phyloP scores from a whole-genome alignment of 1,140 invertebrate genomes.

The Scaptomyza montana region DNA sequence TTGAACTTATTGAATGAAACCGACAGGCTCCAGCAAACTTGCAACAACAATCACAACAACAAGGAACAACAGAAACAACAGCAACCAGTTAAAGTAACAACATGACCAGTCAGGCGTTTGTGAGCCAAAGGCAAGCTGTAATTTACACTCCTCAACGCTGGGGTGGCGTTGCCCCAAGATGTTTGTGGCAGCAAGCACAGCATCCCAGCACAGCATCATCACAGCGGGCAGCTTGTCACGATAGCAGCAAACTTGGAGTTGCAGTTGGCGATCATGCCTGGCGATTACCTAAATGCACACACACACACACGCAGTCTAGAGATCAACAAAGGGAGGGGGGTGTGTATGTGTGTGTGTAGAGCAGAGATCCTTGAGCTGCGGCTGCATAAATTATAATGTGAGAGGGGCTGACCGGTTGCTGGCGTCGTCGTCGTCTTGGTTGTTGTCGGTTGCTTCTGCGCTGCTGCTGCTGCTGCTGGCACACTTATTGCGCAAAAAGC shows the following conservation, averaged over 20 bases:
- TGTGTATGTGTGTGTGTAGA: background rate
- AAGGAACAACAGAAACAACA: slow-evolving; percentile 22
- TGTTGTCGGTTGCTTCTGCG: slow-evolving; percentile 24
- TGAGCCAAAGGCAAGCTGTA: slow-evolving; percentile 72
- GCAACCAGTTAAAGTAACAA: slow-evolving; percentile 37
- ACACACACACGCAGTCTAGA: slow-evolving; percentile 8
- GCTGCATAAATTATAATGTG: slow-evolving; percentile 76
- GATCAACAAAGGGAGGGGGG: background rate
- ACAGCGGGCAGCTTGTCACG: slow-evolving; percentile 79
- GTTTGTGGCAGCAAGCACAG: slow-evolving; percentile 22
- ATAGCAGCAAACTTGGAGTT: slow-evolving; percentile 39
- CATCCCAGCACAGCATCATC: slow-evolving; percentile 44
- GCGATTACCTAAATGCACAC: slow-evolving; percentile 80
- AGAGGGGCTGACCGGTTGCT: slow-evolving; percentile 71
- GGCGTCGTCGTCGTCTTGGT: slow-evolving; percentile 16
- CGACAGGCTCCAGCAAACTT: slow-evolving; percentile 60
- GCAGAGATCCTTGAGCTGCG: slow-evolving; percentile 74
- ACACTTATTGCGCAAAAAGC: slow-evolving; percentile 80
- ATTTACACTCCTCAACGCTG: slow-evolving; percentile 71
- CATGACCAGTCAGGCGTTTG: slow-evolving; percentile 57
- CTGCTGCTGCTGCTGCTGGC: slow-evolving; percentile 60
- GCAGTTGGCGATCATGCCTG: slow-evolving; percentile 74
- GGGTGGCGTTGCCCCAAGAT: slow-evolving; percentile 65
- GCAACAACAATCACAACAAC: slow-evolving; percentile 26
- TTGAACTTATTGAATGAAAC: slow-evolving; percentile 81